These are phyloP conservation scores for Dendrocopos noguchii DNA, from an alignment of 2,113 vertebrate species.

Conservation along the genomic window DNA sequence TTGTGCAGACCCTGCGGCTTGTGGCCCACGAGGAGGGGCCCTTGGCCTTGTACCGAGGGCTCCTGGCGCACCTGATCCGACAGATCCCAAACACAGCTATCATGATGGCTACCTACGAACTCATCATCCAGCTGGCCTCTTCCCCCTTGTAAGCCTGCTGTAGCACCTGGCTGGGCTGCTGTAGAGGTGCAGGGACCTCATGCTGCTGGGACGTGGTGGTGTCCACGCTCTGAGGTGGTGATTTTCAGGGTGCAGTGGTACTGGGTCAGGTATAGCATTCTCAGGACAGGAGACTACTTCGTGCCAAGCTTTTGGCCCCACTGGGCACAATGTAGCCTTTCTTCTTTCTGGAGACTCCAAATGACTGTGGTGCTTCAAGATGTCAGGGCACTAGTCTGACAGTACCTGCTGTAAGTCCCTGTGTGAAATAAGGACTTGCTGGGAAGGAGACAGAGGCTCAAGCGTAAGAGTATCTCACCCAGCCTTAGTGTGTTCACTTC, in stretches of 20 bases:
- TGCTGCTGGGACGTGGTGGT: background rate
- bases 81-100: slow-evolving; percentile 74
- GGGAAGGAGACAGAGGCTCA: background rate
- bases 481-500: background rate
- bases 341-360: background rate
- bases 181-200: background rate
- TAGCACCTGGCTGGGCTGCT: background rate
- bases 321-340: background rate
- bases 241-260: background rate
- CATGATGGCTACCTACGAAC: slow-evolving; percentile 71
- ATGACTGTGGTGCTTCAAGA: background rate
- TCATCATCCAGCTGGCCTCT: slow-evolving; percentile 38
- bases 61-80: slow-evolving; percentile 63
- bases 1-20: slow-evolving; percentile 67
- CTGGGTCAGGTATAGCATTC: background rate
- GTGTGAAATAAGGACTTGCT: background rate
- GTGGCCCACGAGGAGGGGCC: slow-evolving; percentile 61
- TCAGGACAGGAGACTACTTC: background rate
- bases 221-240: background rate
- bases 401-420: background rate
- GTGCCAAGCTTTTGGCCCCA: background rate
- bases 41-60: slow-evolving; percentile 63
- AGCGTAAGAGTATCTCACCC: background rate
- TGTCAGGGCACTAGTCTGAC: background rate
- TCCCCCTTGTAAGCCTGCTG: background rate